phyloP scores from a whole-genome alignment of 53 echinoderm and acorn worm species.

The Apostichopus leukothele region DNA sequence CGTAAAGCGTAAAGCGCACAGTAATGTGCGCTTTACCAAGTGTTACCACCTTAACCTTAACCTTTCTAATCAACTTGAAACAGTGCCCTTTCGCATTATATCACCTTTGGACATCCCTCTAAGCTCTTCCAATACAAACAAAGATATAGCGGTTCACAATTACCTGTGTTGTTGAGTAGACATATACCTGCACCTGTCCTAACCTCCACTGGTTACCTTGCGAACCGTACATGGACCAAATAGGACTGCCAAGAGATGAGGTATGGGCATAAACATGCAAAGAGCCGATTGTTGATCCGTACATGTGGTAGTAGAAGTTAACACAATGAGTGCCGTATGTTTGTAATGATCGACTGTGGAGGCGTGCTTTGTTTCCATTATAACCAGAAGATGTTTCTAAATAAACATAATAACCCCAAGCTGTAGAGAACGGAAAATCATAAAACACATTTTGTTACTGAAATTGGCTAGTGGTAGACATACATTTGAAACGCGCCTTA shows the following conservation, averaged over 20 bases:
- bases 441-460: too few species aligned
- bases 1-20: too few species aligned
- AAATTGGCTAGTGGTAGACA: too few species aligned
- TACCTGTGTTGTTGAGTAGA: neutral
- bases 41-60: too few species aligned
- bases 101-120: too few species aligned
- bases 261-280: constrained; percentile 42
- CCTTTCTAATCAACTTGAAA: too few species aligned
- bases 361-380: constrained; percentile 57
- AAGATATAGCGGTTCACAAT: neutral
- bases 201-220: constrained; percentile 73
- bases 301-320: constrained; percentile 74
- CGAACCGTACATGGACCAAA: constrained; percentile 61
- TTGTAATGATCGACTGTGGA: constrained; percentile 54
- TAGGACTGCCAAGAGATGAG: constrained; percentile 48
- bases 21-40: too few species aligned
- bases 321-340: constrained; percentile 57
- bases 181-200: constrained; percentile 27
- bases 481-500: too few species aligned
- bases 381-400: constrained; percentile 59
- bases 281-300: constrained; percentile 53
- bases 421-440: neutral
- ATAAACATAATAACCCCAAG: constrained; percentile 64
- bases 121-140: too few species aligned
- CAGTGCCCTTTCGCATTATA: too few species aligned